Evolutionary conservation across 2,113 vertebrate species (phyloP).

Genomic region (Xyrauchen texanus): DNA sequence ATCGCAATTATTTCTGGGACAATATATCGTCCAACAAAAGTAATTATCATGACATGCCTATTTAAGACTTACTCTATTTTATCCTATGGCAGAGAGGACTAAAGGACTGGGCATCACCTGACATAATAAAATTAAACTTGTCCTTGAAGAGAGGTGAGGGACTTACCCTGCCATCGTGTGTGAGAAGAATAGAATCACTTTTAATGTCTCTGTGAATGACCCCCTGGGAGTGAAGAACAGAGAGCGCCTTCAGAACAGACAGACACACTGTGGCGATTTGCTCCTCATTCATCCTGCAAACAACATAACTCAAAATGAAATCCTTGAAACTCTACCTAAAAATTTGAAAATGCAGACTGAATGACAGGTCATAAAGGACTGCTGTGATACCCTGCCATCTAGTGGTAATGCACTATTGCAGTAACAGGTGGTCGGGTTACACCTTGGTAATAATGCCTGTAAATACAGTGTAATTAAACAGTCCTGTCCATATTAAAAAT

Average conservation of each 20-base stretch:
- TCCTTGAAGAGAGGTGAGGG: neutral
- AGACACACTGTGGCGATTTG: conserved; percentile 92
- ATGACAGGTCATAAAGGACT: neutral
- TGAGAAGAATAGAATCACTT: conserved; percentile 97
- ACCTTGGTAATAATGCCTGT: too few species aligned
- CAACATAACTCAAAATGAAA: neutral
- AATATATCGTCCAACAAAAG: too few species aligned
- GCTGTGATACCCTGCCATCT: conserved; percentile 58
- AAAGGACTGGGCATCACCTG: neutral
- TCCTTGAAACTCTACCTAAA: too few species aligned
- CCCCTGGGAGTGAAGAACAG: conserved; percentile 89
- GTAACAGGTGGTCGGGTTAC: neutral
- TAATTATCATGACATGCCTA: neutral
- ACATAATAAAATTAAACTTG: neutral
- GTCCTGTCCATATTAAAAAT: too few species aligned
- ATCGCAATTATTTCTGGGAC: too few species aligned
- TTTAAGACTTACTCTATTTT: too few species aligned
- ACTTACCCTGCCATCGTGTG: conserved; percentile 85
- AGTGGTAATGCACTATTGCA: conserved; percentile 43
- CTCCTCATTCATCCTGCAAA: conserved; percentile 91
- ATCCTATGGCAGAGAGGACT: neutral
- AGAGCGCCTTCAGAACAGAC: conserved; percentile 87
- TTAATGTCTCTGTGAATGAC: conserved; percentile 98
- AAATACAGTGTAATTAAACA: too few species aligned
- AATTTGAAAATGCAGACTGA: neutral